phyloP scores from a whole-genome alignment of 92 coral and sea anemone genomes.

The Metridium senile region DNA sequence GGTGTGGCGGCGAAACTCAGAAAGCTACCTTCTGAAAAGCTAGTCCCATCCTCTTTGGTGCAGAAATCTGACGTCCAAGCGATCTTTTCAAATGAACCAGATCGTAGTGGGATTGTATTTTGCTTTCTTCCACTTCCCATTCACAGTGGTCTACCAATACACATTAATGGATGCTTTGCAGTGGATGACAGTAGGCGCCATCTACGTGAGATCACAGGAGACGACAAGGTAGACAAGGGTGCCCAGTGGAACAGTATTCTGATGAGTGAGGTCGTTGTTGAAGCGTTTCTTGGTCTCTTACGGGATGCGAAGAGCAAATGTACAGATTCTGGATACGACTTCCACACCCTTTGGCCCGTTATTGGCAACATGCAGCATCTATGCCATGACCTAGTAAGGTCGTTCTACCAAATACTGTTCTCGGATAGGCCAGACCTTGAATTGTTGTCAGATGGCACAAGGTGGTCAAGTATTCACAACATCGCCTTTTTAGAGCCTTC shows the following conservation, averaged over 20 bases:
- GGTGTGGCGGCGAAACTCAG: constrained; percentile 66
- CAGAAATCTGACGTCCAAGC: neutral
- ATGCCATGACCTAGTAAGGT: constrained; percentile 30
- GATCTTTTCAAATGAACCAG: neutral
- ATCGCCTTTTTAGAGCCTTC: constrained; percentile 57
- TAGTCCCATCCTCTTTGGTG: constrained; percentile 30
- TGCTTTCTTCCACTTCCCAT: constrained; percentile 86
- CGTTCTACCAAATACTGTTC: constrained; percentile 41
- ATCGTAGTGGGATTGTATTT: constrained; percentile 51
- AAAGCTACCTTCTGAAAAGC: neutral
- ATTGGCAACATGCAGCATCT: neutral
- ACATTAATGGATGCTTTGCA: constrained; percentile 78
- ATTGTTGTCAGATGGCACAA: constrained; percentile 65
- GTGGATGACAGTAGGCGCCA: constrained; percentile 75
- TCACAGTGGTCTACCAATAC: constrained; percentile 79
- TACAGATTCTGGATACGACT: constrained; percentile 3
- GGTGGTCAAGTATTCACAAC: constrained; percentile 49
- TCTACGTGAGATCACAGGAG: constrained; percentile 61
- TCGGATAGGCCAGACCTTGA: neutral
- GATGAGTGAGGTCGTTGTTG: constrained; percentile 43
- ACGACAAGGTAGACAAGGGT: constrained; percentile 66
- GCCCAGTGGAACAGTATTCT: constrained; percentile 54
- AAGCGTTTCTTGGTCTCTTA: constrained; percentile 58
- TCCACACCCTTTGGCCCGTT: constrained; percentile 62
- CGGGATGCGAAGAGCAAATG: constrained; percentile 42